These are phyloP conservation scores for Mimachlamys varia DNA, from an alignment of 2,888 invertebrate species.

Conservation along the genomic window DNA sequence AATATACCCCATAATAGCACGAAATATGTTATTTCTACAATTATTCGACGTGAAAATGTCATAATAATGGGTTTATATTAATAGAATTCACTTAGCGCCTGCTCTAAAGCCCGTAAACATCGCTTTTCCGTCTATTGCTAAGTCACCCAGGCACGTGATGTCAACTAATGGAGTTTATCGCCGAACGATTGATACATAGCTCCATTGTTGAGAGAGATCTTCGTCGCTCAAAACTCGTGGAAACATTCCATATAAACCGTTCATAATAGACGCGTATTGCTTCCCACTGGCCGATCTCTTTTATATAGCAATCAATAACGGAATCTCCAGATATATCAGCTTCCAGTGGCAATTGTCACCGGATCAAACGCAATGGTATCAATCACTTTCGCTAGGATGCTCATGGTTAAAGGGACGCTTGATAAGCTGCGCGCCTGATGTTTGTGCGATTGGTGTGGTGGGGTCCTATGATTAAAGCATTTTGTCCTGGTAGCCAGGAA, in stretches of 20 bases:
- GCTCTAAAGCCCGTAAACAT: neutral
- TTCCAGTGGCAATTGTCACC: neutral
- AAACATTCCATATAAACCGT: neutral
- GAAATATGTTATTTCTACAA: neutral
- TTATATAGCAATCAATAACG: neutral
- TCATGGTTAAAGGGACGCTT: neutral
- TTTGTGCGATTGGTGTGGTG: neutral
- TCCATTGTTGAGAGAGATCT: neutral
- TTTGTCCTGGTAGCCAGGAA: neutral
- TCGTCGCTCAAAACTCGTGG: neutral
- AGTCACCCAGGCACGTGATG: neutral
- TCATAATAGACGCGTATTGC: neutral
- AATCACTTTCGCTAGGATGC: neutral
- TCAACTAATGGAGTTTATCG: neutral
- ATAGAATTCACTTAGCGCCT: constrained; percentile 11
- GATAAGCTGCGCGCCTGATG: neutral
- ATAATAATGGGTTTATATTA: neutral
- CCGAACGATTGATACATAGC: neutral
- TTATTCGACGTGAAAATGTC: neutral
- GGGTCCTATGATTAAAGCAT: neutral
- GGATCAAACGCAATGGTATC: neutral
- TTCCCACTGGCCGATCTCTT: constrained; percentile 11
- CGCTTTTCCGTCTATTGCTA: neutral
- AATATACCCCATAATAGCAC: neutral
- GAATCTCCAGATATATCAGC: neutral